These are phyloP conservation scores for Diuraphis noxia DNA, from an alignment of 1,140 invertebrate genomes.

Conservation along the genomic window DNA sequence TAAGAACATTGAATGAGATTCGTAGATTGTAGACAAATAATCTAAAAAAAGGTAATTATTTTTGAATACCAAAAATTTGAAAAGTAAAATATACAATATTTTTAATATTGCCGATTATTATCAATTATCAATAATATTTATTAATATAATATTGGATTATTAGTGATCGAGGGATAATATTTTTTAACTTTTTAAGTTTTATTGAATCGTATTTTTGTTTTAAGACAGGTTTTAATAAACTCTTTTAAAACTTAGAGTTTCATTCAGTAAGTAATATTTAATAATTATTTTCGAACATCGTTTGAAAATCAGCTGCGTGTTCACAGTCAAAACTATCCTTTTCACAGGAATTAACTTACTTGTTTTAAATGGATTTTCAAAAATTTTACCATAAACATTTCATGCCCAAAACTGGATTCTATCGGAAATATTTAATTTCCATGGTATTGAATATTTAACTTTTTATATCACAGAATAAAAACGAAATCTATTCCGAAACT, in stretches of 20 bases:
- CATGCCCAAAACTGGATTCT: neutral
- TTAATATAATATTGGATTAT: neutral
- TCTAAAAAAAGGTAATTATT: neutral
- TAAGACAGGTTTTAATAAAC: neutral
- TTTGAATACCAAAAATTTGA: neutral
- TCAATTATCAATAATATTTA: neutral
- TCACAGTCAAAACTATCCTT: neutral
- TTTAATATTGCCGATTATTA: neutral
- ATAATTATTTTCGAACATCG: neutral
- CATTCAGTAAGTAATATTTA: neutral
- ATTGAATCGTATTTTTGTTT: neutral
- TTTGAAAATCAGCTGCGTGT: neutral
- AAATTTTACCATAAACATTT: neutral
- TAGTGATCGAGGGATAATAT: neutral
- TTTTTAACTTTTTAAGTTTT: neutral
- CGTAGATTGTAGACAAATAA: neutral
- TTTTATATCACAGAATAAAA: slow-evolving; percentile 7
- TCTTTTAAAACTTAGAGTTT: neutral
- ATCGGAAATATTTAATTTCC: neutral
- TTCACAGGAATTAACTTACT: neutral
- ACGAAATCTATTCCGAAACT: neutral
- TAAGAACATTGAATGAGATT: neutral
- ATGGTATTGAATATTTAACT: neutral
- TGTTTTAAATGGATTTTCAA: neutral
- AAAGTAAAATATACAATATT: neutral